These are phyloP conservation scores for Chinchilla lanigera DNA, from an alignment of 2,113 vertebrate genomes.

Conservation along the genomic window DNA sequence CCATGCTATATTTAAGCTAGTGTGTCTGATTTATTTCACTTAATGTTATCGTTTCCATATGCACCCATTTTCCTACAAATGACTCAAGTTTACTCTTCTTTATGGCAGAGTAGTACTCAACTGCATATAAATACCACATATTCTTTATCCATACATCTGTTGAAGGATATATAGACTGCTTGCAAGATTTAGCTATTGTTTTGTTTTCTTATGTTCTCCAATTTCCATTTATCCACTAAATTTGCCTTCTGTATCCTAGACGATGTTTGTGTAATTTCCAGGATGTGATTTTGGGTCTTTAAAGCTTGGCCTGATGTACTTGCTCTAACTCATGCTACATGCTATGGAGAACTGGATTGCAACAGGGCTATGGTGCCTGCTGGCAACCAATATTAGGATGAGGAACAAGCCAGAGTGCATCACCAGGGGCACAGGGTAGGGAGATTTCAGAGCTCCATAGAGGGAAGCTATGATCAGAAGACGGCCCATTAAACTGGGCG, in stretches of 20 bases:
- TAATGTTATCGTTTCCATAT: not conserved
- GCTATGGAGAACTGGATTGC: not conserved
- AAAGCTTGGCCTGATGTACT: not conserved
- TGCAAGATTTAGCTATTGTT: not conserved
- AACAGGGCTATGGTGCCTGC: too few species aligned
- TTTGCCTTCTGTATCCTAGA: not conserved
- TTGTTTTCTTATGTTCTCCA: not conserved
- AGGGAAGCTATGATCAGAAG: not conserved
- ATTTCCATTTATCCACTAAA: not conserved
- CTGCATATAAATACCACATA: too few species aligned
- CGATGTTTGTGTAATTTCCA: not conserved
- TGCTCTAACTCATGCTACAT: not conserved
- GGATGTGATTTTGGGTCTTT: not conserved
- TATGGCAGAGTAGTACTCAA: not conserved
- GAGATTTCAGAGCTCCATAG: not conserved
- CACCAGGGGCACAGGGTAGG: not conserved
- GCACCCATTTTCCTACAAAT: not conserved
- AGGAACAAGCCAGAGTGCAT: not conserved
- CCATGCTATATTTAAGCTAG: not conserved
- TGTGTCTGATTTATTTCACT: not conserved
- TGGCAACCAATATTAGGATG: not conserved
- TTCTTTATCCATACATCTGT: not conserved
- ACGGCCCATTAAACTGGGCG: not conserved
- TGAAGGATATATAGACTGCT: not conserved
- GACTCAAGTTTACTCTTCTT: not conserved